Percentiles rank a stretch among this genome's conserved stretches.
Conservation (phyloP, 2,888 invertebrate genomes). For the Spicauda simplicius region DNA sequence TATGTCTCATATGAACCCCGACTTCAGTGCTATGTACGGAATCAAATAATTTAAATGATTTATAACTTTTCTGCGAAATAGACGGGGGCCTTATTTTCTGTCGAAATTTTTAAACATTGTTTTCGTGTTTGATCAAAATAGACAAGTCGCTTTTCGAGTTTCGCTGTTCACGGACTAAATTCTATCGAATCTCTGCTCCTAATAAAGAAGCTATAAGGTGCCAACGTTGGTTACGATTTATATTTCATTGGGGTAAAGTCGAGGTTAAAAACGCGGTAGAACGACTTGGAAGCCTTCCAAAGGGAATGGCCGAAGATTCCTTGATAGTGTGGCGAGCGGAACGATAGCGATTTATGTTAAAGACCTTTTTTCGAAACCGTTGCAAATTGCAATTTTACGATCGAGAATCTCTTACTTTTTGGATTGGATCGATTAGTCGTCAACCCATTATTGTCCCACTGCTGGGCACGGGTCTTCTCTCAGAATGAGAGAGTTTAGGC, state of each 20-base stretch:
- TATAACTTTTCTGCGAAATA: too few species aligned
- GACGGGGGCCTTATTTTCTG: too few species aligned
- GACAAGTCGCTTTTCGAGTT: neutral
- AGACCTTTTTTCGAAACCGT: conserved; percentile 27
- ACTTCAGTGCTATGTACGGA: too few species aligned
- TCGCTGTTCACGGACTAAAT: conserved; percentile 25
- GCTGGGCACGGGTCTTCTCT: too few species aligned
- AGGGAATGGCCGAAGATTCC: conserved; percentile 39
- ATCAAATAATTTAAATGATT: too few species aligned
- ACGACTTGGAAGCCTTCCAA: conserved; percentile 43
- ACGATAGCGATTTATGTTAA: conserved; percentile 33
- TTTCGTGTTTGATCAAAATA: neutral
- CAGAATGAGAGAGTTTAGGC: too few species aligned
- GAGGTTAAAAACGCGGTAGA: conserved; percentile 39
- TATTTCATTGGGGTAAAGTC: conserved; percentile 42
- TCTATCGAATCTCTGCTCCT: conserved; percentile 33
- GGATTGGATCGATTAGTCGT: neutral
- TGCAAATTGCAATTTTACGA: conserved; percentile 32
- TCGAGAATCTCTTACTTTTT: neutral
- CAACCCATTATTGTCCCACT: too few species aligned
- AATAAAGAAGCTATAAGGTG: conserved; percentile 36
- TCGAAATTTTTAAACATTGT: too few species aligned
- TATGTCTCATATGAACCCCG: too few species aligned
- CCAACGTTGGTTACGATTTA: conserved; percentile 38
- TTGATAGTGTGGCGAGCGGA: conserved; percentile 38